Conservation (phyloP, 2,113 vertebrate genomes). For the Coryphaenoides rupestris region DNA sequence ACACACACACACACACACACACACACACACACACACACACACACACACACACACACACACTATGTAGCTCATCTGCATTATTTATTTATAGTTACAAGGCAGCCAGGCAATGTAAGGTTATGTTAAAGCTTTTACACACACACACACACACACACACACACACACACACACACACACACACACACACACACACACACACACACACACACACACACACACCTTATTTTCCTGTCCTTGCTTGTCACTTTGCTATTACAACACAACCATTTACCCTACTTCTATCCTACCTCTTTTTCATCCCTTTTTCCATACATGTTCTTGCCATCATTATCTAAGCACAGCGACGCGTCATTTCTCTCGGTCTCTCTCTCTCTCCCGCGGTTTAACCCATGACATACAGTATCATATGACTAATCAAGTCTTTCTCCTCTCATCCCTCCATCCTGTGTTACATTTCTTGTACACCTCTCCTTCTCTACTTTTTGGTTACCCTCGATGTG, state of each 20-base stretch:
- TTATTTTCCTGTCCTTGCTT: conserved; percentile 22
- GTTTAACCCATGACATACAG: too few relatives aligned
- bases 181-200: not conserved
- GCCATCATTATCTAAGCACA: not conserved
- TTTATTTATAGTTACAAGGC: too few relatives aligned
- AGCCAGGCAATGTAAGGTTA: too few relatives aligned
- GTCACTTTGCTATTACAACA: conserved; percentile 26
- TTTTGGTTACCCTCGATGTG: not conserved
- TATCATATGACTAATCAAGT: too few relatives aligned
- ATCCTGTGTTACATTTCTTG: not conserved
- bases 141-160: conserved; percentile 10
- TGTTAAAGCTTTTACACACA: not conserved
- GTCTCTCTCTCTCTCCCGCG: not conserved
- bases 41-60: not conserved
- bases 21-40: not conserved
- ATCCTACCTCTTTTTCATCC: not conserved
- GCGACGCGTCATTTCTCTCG: not conserved
- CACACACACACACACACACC: conserved; percentile 1
- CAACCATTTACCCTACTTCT: conserved; percentile 2
- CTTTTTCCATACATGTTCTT: not conserved
- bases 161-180: conserved; percentile 1
- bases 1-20: conserved; percentile 4
- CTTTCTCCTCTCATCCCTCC: not conserved
- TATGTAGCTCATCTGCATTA: too few relatives aligned
- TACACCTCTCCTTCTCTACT: not conserved